phyloP scores from a whole-genome alignment of 2,113 vertebrate species.

The Thryonomys swinderianus region DNA sequence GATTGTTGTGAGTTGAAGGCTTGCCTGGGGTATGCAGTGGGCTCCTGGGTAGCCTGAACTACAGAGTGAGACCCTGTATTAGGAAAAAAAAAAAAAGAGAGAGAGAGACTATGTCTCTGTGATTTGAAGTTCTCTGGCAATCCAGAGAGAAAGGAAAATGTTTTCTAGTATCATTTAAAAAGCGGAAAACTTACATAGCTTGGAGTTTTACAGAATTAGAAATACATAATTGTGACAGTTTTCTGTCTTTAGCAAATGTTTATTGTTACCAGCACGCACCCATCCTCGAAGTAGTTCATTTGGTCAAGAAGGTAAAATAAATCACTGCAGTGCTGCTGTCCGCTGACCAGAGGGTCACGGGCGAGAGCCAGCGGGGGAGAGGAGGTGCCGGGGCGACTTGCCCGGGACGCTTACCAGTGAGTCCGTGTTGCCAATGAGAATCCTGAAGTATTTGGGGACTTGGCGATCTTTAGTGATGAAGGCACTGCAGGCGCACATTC shows the following conservation, averaged over 20 bases:
- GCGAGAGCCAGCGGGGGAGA: background rate
- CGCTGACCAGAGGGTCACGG: background rate
- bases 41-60: too few relatives aligned
- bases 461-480: background rate
- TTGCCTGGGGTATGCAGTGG: too few relatives aligned
- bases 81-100: background rate
- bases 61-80: too few relatives aligned
- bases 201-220: conserved; percentile 35
- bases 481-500: too few relatives aligned
- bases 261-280: background rate
- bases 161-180: background rate
- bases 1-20: too few relatives aligned
- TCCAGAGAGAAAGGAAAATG: background rate
- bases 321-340: background rate
- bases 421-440: background rate
- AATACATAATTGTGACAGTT: background rate
- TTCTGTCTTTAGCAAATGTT: background rate
- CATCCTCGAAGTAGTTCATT: background rate
- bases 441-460: background rate
- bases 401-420: background rate
- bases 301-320: background rate
- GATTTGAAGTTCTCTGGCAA: background rate
- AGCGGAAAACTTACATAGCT: background rate
- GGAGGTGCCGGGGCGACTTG: background rate
- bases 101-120: background rate